Evolutionary conservation across 2,113 vertebrate species (phyloP), one percentile per base, ranked within the genome.

Genomic region (Upupa epops): DNA sequence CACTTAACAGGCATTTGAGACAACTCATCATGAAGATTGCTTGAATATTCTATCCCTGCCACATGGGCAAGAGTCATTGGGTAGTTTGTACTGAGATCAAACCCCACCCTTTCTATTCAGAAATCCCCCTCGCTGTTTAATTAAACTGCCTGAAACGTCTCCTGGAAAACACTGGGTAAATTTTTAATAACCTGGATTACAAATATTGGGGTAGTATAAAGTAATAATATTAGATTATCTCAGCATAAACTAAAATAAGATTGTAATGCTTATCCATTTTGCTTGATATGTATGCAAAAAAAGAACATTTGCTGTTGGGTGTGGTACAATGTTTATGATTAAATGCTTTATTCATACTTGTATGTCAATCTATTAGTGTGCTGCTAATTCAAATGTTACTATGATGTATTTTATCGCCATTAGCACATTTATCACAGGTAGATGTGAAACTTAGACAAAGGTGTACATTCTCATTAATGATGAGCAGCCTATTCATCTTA

Each of bases 391-490:
- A 96, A 97, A 97, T 97, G 97, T 97, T 98, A 91, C 97, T 96
- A 97, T 98, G 98, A 98, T 98, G 98, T 98, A 98, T 98, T 97
- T 98, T 98, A 96, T 97, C 88, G 73, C 95, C 94, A 80, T 97
- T 96, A 95, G 97, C 97, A 97, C 99, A 99, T 99, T 98, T 96
- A 99, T 99, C 98, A 99, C 97, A 95, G 97, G 96, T 97, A 90
- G 97, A 98, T 97, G 96, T 97, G 97, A 98, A 98, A 98, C 98
- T 97, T 98, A 97, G 97, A 98, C 98, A 98, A 98, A 98, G 98
- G 98, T 98, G 97, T 98, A 96, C 96, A 90, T 98, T 98, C 98
- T 98, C 98, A 98, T 98, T 99, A 99, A 98, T 98, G 98, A 98
- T 97, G 97, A 97, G 91, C 91, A 90, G 97, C 95, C 98, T 97